Base-by-base conservation (phyloP, 2,113 vertebrate species). In the Ardeotis arabs region DNA sequence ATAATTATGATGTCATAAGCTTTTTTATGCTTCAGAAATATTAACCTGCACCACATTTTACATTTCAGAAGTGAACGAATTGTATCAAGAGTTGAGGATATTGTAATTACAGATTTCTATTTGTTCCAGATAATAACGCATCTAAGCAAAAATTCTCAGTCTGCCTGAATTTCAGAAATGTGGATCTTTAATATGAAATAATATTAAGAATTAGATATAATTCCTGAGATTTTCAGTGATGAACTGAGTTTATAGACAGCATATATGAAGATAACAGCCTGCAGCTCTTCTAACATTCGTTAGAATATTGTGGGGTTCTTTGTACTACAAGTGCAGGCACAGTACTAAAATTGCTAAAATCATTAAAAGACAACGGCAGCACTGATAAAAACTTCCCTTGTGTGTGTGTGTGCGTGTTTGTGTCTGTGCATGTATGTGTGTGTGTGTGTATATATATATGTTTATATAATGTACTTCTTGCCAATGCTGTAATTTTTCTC, bases 11-110 rank as follows among this genome's bases (percentile, higher is more conserved):
- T 52, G 19, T 64, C 50, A 39, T 49, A 82, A 81, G 31, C 7
- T 35, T 69, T 63, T 93, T 69, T 75, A 52, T 37, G 12, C 28
- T 84, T 93, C 68, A 86, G 74, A 88, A 91, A 50, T 21, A 66
- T 72, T 91, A n/a, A 73, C 3, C 14, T 39, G 13, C 28, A 94
- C 15, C 29, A 88, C 29, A 62, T 21, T 81, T 90, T 83, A 67
- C 25, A 70, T 66, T 95, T 87, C 39, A 60, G 52, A 84, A 80
- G 10, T 25, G 6, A 83, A 72, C 44, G 1, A 87, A 70, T 12
- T 29, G 3, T 39, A 44, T 44, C 3, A 59, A 89, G 23, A 79
- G 19, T 72, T 72, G 55, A 1, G 4, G 13, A 27, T 68, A 44
- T 55, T 72, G 9, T 50, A 82, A 78, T 79, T 50, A 67, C 4